phyloP scores from a whole-genome alignment of 2,113 vertebrate genomes.

The Trichomycterus rosablanca region DNA sequence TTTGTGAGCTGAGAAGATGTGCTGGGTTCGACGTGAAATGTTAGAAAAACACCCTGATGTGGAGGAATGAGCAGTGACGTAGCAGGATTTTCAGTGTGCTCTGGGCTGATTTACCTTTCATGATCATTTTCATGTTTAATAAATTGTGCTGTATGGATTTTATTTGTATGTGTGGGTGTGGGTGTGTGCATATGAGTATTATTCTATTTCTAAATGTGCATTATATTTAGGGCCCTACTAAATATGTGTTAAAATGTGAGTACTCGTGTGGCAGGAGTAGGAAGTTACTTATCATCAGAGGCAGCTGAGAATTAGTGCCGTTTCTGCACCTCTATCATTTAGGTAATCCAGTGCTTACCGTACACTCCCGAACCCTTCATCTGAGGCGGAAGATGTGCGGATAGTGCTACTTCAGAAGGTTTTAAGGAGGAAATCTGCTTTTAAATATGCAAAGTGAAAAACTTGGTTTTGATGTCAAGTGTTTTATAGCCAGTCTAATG shows the following conservation, averaged over 20 bases:
- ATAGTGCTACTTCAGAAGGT: background rate
- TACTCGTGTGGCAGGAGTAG: too few relatives aligned
- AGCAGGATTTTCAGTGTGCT: background rate
- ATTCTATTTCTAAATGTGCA: too few relatives aligned
- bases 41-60: background rate
- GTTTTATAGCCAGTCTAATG: too few relatives aligned
- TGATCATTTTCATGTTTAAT: background rate
- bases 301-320: background rate
- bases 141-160: background rate
- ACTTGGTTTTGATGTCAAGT: too few relatives aligned
- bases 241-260: too few relatives aligned
- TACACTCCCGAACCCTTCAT: background rate
- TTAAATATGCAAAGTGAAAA: background rate
- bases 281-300: constrained; percentile 4
- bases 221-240: too few relatives aligned
- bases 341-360: background rate
- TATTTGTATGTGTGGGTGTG: background rate
- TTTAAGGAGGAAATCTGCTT: background rate
- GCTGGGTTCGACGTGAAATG: too few relatives aligned
- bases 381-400: background rate
- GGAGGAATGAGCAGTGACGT: background rate
- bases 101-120: constrained; percentile 1
- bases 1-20: background rate
- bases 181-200: too few relatives aligned
- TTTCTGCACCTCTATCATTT: background rate